A percentile compares a stretch with the other conserved stretches of the same genome.
Evolutionary conservation across 2,797 vertebrate genomes (phyloP).

Genomic region (Sebastes hubbsi): DNA sequence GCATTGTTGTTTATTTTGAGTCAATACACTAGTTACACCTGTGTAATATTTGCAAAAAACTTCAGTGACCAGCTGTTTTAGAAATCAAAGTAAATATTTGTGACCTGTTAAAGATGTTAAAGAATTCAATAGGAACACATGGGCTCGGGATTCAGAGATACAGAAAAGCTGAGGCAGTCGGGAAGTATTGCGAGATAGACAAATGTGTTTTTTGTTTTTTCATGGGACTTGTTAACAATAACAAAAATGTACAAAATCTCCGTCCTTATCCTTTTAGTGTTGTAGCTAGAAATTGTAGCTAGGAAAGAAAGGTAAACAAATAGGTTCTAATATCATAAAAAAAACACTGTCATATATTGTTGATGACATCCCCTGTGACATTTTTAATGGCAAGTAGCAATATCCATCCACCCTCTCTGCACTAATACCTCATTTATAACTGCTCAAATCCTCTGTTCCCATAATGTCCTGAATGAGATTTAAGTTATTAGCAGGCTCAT

Average conservation of each 20-base stretch:
- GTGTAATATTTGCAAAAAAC: neutral
- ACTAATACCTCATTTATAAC: conserved; percentile 74
- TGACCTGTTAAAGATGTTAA: neutral
- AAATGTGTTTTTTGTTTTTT: neutral
- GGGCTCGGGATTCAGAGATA: neutral
- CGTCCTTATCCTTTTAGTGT: neutral
- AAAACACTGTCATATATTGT: conserved; percentile 26
- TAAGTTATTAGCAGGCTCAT: conserved; percentile 70
- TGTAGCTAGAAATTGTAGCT: neutral
- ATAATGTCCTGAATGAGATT: conserved; percentile 67
- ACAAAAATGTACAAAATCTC: neutral
- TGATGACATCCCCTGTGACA: conserved; percentile 48
- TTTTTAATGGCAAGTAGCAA: conserved; percentile 51
- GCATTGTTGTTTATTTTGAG: neutral
- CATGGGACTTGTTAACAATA: neutral
- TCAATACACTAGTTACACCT: neutral
- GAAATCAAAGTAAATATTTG: neutral
- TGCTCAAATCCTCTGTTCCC: conserved; percentile 56
- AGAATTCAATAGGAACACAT: neutral
- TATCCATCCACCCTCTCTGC: conserved; percentile 56
- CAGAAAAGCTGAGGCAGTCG: neutral
- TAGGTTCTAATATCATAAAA: conserved; percentile 10
- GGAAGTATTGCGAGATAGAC: neutral
- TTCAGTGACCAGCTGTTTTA: neutral
- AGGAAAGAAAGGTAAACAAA: conserved; percentile 31